Conservation (phyloP, 2,113 vertebrate genomes). For the Sus scrofa region T2T-Sscrofa CM000827.6:97528001-97528500, state of each 20-base stretch:
- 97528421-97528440: not conserved
- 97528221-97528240: not conserved
- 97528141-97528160: not conserved
- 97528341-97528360: not conserved
- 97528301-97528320: rapidly evolving
- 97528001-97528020: not conserved
- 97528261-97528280: not conserved
- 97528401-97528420: not conserved
- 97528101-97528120: not conserved
- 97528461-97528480: constrained; percentile 42
- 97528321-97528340: not conserved
- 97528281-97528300: not conserved
- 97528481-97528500: constrained; percentile 26
- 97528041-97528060: not conserved
- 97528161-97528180: not conserved
- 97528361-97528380: not conserved
- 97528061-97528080: not conserved
- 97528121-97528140: not conserved
- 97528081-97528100: not conserved
- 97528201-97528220: not conserved
- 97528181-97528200: not conserved
- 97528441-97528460: constrained; percentile 40
- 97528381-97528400: constrained; percentile 6
- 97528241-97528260: not conserved
- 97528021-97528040: not conserved